A percentile compares a stretch with the other conserved stretches of the same genome.
Conservation (phyloP, 2,888 invertebrate species). For the Melanchra persicariae region DNA sequence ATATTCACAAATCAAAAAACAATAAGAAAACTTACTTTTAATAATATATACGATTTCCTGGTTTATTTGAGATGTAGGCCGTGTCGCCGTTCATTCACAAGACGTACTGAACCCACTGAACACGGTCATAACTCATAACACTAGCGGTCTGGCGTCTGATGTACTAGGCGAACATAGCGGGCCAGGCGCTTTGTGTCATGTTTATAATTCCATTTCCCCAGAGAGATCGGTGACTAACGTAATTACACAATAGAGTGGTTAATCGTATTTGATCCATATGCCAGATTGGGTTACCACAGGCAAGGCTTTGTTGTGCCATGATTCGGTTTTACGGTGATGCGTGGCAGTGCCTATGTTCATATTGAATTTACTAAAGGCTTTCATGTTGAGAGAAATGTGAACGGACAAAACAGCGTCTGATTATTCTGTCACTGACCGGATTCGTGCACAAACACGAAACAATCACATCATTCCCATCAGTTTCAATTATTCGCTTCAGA, state of each 20-base stretch:
- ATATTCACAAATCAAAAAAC: too few species aligned
- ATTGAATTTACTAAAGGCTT: background rate
- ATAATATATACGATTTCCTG: conserved; percentile 68
- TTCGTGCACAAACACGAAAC: background rate
- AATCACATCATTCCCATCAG: background rate
- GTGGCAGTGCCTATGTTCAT: background rate
- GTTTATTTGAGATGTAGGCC: conserved; percentile 72
- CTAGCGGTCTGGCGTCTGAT: conserved; percentile 23
- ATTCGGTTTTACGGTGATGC: conserved; percentile 23
- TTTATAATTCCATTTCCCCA: conserved; percentile 68
- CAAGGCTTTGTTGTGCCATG: conserved; percentile 34
- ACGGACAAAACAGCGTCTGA: background rate
- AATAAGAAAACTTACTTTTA: background rate
- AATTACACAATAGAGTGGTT: conserved; percentile 51
- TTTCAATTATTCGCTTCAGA: conserved; percentile 17
- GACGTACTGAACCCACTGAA: conserved; percentile 43
- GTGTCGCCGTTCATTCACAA: conserved; percentile 73
- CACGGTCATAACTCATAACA: conserved; percentile 31
- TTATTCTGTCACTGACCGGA: conserved; percentile 7
- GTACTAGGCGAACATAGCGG: conserved; percentile 53
- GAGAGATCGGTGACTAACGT: conserved; percentile 54
- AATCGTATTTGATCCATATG: conserved; percentile 52
- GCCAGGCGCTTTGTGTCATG: conserved; percentile 59
- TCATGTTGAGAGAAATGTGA: background rate
- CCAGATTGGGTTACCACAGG: conserved; percentile 26